Percentiles rank a stretch among this genome's conserved stretches.
phyloP scores from a whole-genome alignment of 2,797 vertebrate genomes.

The Philypnodon macrostomus region DNA sequence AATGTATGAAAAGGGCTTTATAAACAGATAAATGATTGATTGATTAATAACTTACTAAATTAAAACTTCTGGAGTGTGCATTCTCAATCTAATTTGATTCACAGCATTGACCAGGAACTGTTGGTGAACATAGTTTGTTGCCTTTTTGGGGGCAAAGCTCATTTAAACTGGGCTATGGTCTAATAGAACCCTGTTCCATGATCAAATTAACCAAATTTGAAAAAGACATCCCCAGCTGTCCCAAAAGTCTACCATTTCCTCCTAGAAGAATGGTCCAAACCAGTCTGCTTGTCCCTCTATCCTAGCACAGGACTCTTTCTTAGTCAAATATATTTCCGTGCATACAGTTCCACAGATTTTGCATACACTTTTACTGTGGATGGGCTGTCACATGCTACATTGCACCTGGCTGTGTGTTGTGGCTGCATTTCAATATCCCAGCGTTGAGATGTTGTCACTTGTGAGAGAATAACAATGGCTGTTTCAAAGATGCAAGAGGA shows the following conservation, averaged over 20 bases:
- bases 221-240: too few relatives aligned
- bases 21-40: too few relatives aligned
- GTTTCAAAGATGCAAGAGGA: neutral
- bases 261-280: neutral
- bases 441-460: neutral
- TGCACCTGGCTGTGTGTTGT: conserved; percentile 4
- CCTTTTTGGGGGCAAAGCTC: too few relatives aligned
- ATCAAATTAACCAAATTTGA: too few relatives aligned
- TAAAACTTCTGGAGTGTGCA: too few relatives aligned
- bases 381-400: neutral
- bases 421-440: conserved; percentile 6
- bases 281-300: neutral
- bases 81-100: too few relatives aligned
- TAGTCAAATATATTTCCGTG: neutral
- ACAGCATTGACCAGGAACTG: too few relatives aligned
- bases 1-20: too few relatives aligned
- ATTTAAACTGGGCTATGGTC: too few relatives aligned
- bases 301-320: neutral
- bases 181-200: too few relatives aligned
- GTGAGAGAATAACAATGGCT: conserved; percentile 5
- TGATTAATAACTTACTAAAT: too few relatives aligned
- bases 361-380: conserved; percentile 9
- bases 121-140: too few relatives aligned
- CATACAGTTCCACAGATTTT: neutral
- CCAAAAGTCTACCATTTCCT: neutral